Evolutionary conservation across 92 coral and sea anemone species (phyloP), one percentile per base, ranked within the genome.

Genomic region (Hydrozoanthus gracilis): DNA sequence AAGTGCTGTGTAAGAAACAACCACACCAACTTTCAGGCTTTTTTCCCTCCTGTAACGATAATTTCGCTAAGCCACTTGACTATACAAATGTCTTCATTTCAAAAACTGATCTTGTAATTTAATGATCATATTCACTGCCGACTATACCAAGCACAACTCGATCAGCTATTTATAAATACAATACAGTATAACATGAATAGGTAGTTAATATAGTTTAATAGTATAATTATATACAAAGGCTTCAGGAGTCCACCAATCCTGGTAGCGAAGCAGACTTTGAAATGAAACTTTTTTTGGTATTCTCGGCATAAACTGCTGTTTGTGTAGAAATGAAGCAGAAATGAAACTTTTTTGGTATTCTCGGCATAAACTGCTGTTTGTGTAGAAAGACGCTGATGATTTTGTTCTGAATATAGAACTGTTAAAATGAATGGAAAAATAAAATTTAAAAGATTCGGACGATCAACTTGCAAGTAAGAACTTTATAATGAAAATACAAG

Each of bases 131-230:
- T 65, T 62, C 16, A 64, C 85, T 64, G n/a, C 44, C 39, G 14
- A 47, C 12, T 80, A 80, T 12, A 74, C 74, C 45, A 46, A 44
- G 49, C 51, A 64, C 85, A 60, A 48, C 64, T 51, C 73, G 69
- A 80, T 65, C 85, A 80, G 74, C 73, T 80, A 80, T 64, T 80
- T 65, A 80, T 80, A 80, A 80, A 80, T 80, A 80, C 85, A 80
- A 15, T 62, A 65, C 39, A 27, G 39, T 27, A 27, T 27, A 27
- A 27, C 14, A 64, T 20, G 47, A 46, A n/a, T 66, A 56, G 71
- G 9, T 80, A 64, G 74, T 16, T 80, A 64, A 62, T 80, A 80
- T 15, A 80, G 27, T 45, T 56, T 65, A 18, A 49, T 65, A 47
- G n/a, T 72, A 46, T 79, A 80, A 50, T 6, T 76, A 11, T 71